Base-by-base conservation (phyloP, 1,140 invertebrate species). In the Cotesia vestalis region DNA sequence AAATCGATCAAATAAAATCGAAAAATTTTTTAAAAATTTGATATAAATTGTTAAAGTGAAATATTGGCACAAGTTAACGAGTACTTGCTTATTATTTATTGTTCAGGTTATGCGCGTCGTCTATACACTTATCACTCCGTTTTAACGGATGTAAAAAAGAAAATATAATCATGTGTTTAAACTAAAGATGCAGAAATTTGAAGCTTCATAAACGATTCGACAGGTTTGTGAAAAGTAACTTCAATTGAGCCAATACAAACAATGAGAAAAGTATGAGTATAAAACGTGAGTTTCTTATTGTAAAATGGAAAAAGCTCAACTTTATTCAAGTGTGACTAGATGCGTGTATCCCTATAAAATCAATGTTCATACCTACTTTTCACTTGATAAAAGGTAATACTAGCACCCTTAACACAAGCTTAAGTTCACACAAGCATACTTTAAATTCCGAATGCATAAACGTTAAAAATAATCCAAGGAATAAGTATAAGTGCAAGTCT, bases 111-210 rank as follows among this genome's bases (percentile, higher is more conserved):
- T 27, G 27, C 27, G 27, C 27, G 27, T 27, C 27, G 27, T 27
- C 27, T 27, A 27, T 27, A 27, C 27, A 27, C 27, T 27, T 27
- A 2, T 27, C 27, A 27, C 27, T 12, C 27, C 59, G n/a, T 27
- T 60, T 34, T 34, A 9, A 34, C 17, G 4, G 4, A 35, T 35
- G 14, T 17, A 20, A 17, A 12, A 12, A 57, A 55, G 5, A 57
- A 57, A 17, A 60, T 27, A 8, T 27, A 60, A 60, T 14, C n/a
- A 55, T 55, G 17, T 55, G 53, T n/a, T n/a, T n/a, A 55, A 77
- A 55, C 12, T n/a, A 14, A 4, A 6, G 17, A 55, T n/a, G 17
- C 77, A 72, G 79, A 81, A 80, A 81, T 81, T 81, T 81, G 80
- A 81, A 81, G 81, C 79, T 75, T 74, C 55, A 71, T 77, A 53